Percentiles rank a stretch among this genome's conserved stretches.
Conservation (phyloP, 1,140 invertebrate genomes). For the Drosophila miranda region DNA sequence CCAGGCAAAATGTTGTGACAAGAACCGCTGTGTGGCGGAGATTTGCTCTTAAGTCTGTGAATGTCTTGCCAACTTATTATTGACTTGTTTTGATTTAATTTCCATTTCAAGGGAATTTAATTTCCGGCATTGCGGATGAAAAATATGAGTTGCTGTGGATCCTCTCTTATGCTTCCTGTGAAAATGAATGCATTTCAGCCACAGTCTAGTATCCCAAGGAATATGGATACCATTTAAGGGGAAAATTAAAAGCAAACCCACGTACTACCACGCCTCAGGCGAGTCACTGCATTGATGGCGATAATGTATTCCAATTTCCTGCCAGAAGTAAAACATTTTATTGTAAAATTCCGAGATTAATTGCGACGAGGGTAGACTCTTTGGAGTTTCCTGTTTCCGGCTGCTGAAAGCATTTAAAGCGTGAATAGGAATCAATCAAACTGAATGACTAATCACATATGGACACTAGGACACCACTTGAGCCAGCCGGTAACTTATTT, state of each 20-base stretch:
- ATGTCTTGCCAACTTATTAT: background rate
- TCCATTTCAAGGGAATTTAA: background rate
- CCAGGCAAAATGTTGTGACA: conserved; percentile 8
- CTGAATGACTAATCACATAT: conserved; percentile 37
- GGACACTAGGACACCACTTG: no score
- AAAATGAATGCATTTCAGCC: no score
- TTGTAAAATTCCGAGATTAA: conserved; percentile 22
- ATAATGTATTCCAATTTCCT: conserved; percentile 22
- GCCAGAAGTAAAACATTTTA: conserved; percentile 3
- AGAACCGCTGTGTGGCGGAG: background rate
- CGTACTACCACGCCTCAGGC: background rate
- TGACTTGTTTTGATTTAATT: conserved; percentile 27
- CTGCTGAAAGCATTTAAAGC: conserved; percentile 24
- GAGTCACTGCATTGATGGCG: background rate
- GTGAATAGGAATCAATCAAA: conserved; percentile 14
- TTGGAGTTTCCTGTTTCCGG: conserved; percentile 33
- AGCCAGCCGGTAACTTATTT: conserved; percentile 2
- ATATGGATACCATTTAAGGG: no score
- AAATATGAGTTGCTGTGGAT: no score
- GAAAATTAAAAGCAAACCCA: background rate
- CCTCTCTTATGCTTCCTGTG: no score
- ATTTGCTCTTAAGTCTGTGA: background rate
- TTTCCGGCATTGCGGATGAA: background rate
- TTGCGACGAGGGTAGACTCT: conserved; percentile 5
- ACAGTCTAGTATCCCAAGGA: no score